Conservation (phyloP, 2,113 vertebrate species). For the Typhlomys cinereus region DNA sequence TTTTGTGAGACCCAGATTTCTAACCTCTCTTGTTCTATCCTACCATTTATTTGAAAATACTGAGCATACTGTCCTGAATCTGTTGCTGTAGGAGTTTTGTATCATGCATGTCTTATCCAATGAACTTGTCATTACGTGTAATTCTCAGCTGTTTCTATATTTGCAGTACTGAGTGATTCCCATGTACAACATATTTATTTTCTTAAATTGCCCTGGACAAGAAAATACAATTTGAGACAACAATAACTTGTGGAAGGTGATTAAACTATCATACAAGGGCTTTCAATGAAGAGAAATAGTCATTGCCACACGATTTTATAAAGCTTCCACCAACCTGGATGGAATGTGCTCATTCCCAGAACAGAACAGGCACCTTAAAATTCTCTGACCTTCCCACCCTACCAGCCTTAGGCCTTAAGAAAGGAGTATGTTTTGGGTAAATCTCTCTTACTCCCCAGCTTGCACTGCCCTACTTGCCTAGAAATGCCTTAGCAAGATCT, state of each 20-base stretch:
- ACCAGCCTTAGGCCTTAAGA: too few species aligned
- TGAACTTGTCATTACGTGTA: neutral
- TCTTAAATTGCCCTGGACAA: neutral
- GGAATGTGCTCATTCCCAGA: too few species aligned
- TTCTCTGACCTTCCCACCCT: too few species aligned
- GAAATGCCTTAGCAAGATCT: too few species aligned
- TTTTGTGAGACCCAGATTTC: neutral
- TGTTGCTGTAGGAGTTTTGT: neutral
- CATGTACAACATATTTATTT: neutral
- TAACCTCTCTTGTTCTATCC: neutral
- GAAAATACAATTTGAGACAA: neutral
- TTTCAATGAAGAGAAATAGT: neutral
- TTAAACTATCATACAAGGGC: neutral
- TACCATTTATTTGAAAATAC: neutral
- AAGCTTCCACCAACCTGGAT: too few species aligned
- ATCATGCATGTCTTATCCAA: neutral
- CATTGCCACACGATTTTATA: too few species aligned
- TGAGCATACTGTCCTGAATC: neutral
- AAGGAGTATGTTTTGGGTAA: too few species aligned
- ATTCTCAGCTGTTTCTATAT: neutral
- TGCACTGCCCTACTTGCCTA: too few species aligned
- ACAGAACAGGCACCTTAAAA: too few species aligned
- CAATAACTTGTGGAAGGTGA: neutral
- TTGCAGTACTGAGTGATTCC: neutral
- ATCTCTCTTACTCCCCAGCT: too few species aligned